These are phyloP conservation scores for Odontocolon sp. DNA, from an alignment of 2,888 invertebrate species.

Conservation along the genomic window DNA sequence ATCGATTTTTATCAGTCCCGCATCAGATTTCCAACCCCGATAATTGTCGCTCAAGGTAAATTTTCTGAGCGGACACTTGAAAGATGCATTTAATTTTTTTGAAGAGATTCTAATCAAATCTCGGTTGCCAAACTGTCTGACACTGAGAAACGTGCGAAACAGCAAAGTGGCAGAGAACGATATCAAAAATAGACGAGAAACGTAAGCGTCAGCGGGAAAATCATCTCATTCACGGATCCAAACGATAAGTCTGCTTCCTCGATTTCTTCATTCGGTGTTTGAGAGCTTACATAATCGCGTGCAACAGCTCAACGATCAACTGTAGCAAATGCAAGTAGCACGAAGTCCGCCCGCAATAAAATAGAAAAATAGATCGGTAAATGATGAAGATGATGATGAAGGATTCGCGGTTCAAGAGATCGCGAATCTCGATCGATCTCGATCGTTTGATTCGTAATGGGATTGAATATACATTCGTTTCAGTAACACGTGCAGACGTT, in stretches of 20 bases:
- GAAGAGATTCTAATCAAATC: neutral
- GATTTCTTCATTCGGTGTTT: constrained; percentile 2
- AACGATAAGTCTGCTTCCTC: constrained; percentile 26
- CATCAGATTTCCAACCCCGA: no score
- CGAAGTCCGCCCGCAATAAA: constrained; percentile 46
- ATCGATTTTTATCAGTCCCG: no score
- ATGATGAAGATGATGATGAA: constrained; percentile 46
- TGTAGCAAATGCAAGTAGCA: constrained; percentile 9
- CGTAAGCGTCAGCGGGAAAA: constrained; percentile 47
- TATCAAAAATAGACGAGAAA: constrained; percentile 39
- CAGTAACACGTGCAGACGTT: neutral
- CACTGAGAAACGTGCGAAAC: neutral
- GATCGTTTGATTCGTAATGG: constrained; percentile 17
- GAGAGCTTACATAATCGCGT: constrained; percentile 26
- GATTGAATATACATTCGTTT: neutral
- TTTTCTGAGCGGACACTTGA: no score
- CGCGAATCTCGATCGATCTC: constrained; percentile 36
- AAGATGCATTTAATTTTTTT: no score
- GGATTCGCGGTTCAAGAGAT: constrained; percentile 30
- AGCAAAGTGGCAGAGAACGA: neutral
- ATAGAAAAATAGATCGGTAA: constrained; percentile 46
- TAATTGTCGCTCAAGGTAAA: no score
- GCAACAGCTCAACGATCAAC: constrained; percentile 21
- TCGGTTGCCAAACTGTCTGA: constrained; percentile 65
- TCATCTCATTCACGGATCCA: constrained; percentile 58